phyloP scores from a whole-genome alignment of 2,113 vertebrate genomes.

The Lipophrys pholis region DNA sequence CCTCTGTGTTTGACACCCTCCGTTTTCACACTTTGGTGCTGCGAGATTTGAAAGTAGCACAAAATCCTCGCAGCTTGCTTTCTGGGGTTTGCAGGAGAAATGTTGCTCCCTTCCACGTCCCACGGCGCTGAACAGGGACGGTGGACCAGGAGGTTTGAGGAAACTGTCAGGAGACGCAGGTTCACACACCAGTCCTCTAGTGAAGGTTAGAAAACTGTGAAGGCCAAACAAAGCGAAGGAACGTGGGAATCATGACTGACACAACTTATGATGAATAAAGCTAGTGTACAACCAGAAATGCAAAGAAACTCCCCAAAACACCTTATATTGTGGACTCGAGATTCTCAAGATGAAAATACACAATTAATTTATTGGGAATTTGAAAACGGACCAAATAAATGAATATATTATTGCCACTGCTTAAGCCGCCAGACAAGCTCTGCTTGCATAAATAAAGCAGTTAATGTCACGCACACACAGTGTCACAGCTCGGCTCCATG shows the following conservation, averaged over 20 bases:
- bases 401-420: no score
- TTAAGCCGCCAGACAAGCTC: no score
- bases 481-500: no score
- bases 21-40: conserved; percentile 69
- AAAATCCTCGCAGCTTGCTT: conserved; percentile 46
- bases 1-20: conserved; percentile 69
- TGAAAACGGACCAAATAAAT: no score
- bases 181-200: no score
- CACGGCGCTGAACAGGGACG: not conserved
- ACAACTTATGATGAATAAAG: not conserved
- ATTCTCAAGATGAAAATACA: no score
- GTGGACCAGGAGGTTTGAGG: not conserved
- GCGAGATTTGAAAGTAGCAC: conserved; percentile 48
- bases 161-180: not conserved
- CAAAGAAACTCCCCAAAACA: no score
- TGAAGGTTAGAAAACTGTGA: not conserved
- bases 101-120: conserved; percentile 40
- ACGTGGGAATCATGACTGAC: not conserved
- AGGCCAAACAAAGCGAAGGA: not conserved
- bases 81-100: conserved; percentile 26
- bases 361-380: no score
- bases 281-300: no score
- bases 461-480: no score
- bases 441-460: no score
- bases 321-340: no score